phyloP scores from a whole-genome alignment of 2,888 invertebrate species.

The Sepiola atlantica region DNA sequence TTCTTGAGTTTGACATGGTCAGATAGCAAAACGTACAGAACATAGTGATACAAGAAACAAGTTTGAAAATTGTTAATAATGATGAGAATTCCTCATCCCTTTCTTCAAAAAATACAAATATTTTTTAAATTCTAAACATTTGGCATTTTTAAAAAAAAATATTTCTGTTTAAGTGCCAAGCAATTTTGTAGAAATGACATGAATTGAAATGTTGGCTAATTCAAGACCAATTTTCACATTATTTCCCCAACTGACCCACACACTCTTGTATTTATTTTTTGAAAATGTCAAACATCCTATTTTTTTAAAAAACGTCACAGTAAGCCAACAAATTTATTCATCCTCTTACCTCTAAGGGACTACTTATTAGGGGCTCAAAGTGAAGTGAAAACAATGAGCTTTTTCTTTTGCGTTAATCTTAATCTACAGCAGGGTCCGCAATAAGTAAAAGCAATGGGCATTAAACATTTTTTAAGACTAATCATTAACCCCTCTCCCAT shows the following conservation, averaged over 20 bases:
- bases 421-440: background rate
- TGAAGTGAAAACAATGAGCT: no score
- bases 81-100: no score
- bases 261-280: no score
- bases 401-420: no score
- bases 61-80: no score
- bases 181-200: constrained; percentile 44
- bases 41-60: no score
- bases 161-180: background rate
- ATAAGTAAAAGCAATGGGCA: background rate
- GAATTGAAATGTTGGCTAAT: constrained; percentile 46
- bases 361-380: no score
- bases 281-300: constrained; percentile 32
- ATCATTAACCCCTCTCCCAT: background rate
- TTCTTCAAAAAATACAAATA: no score
- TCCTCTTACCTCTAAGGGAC: background rate
- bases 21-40: no score
- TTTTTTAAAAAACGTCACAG: background rate
- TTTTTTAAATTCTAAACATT: no score
- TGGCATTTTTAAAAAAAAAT: no score
- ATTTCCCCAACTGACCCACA: background rate
- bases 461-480: background rate
- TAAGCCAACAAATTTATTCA: background rate
- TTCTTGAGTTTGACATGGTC: no score
- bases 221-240: background rate